Percentiles rank a stretch among this genome's conserved stretches.
Evolutionary conservation across 2,113 vertebrate species (phyloP).

Genomic region (Xenotilapia caudafasciata): DNA sequence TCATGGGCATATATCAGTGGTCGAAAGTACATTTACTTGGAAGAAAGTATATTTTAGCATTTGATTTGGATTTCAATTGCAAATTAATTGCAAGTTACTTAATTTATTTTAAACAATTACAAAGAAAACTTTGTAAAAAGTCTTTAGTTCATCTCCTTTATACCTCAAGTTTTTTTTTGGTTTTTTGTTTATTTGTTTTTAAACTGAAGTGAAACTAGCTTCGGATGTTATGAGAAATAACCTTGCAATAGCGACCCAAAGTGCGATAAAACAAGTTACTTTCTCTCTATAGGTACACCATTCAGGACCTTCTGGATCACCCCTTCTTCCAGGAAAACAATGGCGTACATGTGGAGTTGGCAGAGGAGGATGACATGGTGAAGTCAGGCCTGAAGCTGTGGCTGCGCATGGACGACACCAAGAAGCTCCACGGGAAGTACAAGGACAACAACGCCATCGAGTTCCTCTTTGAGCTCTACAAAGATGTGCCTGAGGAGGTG

Average conservation of each 20-base stretch:
- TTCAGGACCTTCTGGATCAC: slow-evolving; percentile 91
- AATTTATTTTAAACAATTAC: not conserved
- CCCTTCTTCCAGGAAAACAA: slow-evolving; percentile 94
- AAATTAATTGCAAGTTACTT: not conserved
- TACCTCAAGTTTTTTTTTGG: no score
- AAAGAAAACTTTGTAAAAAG: not conserved
- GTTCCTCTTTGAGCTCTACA: slow-evolving; percentile 92
- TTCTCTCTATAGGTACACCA: slow-evolving; percentile 79
- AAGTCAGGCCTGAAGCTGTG: slow-evolving; percentile 90
- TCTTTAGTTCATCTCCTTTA: not conserved
- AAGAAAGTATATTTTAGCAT: not conserved
- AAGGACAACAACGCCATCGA: slow-evolving; percentile 97
- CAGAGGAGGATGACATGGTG: slow-evolving; percentile 86
- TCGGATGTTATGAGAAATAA: fast-evolving
- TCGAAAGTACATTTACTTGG: fast-evolving
- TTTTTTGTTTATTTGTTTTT: not conserved
- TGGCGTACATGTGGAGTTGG: slow-evolving; percentile 89
- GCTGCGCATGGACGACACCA: slow-evolving; percentile 90
- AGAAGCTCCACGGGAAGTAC: slow-evolving; percentile 88
- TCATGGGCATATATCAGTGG: not conserved
- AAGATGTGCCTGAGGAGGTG: slow-evolving; percentile 91
- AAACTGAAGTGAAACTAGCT: not conserved
- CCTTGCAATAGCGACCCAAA: not conserved
- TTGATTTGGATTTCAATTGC: not conserved
- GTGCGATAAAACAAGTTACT: not conserved